Evolutionary conservation across 2,113 vertebrate genomes (phyloP).

Genomic region (Cheilinus undulatus): DNA sequence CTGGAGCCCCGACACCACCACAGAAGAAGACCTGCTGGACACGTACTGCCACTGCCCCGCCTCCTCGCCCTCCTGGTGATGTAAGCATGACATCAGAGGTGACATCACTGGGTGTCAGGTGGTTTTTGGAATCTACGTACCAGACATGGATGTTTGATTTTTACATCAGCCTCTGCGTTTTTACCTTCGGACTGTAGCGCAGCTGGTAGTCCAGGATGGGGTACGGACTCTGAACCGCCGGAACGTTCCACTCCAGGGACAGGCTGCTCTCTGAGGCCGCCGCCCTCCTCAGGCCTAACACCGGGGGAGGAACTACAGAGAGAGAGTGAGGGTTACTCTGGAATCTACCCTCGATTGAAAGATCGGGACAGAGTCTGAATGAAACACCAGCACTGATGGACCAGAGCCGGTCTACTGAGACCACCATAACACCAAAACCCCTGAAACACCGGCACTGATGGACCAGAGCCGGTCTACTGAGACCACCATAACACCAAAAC

Average conservation of each 20-base stretch:
- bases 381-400: too few species aligned
- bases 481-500: too few species aligned
- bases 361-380: too few species aligned
- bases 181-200: slow-evolving; percentile 87
- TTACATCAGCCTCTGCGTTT: slow-evolving; percentile 15
- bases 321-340: too few species aligned
- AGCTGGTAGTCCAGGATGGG: slow-evolving; percentile 88
- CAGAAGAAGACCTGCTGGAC: slow-evolving; percentile 77
- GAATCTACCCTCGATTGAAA: too few species aligned
- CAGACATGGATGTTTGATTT: too few species aligned
- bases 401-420: too few species aligned
- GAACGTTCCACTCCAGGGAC: slow-evolving; percentile 81
- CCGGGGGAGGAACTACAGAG: slow-evolving; percentile 82
- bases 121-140: too few species aligned
- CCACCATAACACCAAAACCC: too few species aligned
- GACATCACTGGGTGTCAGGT: not conserved
- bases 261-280: slow-evolving; percentile 80
- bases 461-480: too few species aligned
- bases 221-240: slow-evolving; percentile 69
- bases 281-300: slow-evolving; percentile 77
- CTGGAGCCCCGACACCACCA: slow-evolving; percentile 79
- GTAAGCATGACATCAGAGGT: slow-evolving; percentile 7
- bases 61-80: slow-evolving; percentile 57
- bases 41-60: slow-evolving; percentile 80
- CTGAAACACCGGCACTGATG: too few species aligned